These are phyloP conservation scores for Boleophthalmus pectinirostris DNA, from an alignment of 2,113 vertebrate genomes.

Conservation along the genomic window DNA sequence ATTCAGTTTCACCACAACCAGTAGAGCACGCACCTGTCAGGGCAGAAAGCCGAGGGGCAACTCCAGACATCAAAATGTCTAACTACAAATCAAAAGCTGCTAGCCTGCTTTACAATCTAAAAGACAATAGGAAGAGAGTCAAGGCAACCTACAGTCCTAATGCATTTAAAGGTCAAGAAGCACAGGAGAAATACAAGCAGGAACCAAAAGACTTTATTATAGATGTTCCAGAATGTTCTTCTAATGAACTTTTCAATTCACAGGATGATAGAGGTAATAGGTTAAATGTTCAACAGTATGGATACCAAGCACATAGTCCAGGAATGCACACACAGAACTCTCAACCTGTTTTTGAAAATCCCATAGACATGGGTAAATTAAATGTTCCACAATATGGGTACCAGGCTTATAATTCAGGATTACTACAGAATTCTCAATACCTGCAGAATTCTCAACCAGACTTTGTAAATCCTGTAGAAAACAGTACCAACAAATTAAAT, in stretches of 20 bases:
- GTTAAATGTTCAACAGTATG: slow-evolving; percentile 25
- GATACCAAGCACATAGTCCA: slow-evolving; percentile 20
- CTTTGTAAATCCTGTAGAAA: neutral
- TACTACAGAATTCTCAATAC: slow-evolving; percentile 4
- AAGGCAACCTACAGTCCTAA: slow-evolving; percentile 89
- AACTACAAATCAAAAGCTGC: slow-evolving; percentile 86
- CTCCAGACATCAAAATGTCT: slow-evolving; percentile 63
- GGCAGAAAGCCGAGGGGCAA: slow-evolving; percentile 68
- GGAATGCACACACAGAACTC: slow-evolving; percentile 27
- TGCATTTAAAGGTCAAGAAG: slow-evolving; percentile 77
- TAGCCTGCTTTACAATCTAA: slow-evolving; percentile 91
- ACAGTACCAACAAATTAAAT: neutral
- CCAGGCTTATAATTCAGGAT: neutral
- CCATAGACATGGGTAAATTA: neutral
- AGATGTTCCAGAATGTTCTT: slow-evolving; percentile 59
- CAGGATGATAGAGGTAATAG: slow-evolving; percentile 33
- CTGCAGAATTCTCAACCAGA: slow-evolving; percentile 30
- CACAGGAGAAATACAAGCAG: slow-evolving; percentile 67
- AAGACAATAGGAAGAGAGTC: slow-evolving; percentile 90
- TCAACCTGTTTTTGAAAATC: slow-evolving; percentile 16
- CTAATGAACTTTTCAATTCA: slow-evolving; percentile 33
- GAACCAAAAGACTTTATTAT: slow-evolving; percentile 69
- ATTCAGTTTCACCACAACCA: slow-evolving; percentile 59
- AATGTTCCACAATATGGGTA: neutral
- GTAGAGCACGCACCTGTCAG: slow-evolving; percentile 64